A percentile compares a stretch with the other conserved stretches of the same genome.
phyloP scores from a whole-genome alignment of 2,888 invertebrate genomes.

The Aspidiotus destructor region DNA sequence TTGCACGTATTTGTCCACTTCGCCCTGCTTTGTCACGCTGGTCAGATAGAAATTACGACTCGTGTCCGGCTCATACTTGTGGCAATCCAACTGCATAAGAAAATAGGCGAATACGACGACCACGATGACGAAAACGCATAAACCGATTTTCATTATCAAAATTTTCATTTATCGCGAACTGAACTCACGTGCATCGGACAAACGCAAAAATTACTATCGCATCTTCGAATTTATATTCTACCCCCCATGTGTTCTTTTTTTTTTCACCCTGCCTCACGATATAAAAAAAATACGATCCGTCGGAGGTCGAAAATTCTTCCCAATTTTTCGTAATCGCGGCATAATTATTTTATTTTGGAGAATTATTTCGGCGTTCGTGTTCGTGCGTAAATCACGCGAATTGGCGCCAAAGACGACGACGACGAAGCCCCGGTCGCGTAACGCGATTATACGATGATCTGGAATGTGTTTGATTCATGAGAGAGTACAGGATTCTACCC shows the following conservation, averaged over 20 bases:
- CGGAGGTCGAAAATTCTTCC: too few relatives aligned
- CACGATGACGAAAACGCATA: constrained; percentile 1
- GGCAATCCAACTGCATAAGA: constrained; percentile 9
- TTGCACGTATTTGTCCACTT: constrained; percentile 18
- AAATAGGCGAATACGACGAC: constrained; percentile 6
- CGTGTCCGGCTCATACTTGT: constrained; percentile 5
- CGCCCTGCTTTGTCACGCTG: constrained; percentile 17
- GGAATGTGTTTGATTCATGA: constrained; percentile 20
- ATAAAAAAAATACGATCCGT: too few relatives aligned
- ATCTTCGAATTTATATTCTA: too few relatives aligned
- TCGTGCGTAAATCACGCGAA: background rate
- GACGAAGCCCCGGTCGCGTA: background rate
- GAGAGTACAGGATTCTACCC: constrained; percentile 14
- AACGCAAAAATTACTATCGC: too few relatives aligned
- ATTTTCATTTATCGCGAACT: background rate
- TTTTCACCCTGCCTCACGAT: background rate
- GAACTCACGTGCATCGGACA: background rate
- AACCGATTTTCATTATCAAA: constrained; percentile 23
- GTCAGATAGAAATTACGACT: constrained; percentile 19
- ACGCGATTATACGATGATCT: constrained; percentile 1
- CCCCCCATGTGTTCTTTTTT: background rate
- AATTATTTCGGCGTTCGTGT: background rate
- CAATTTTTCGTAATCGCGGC: too few relatives aligned
- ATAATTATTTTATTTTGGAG: background rate
- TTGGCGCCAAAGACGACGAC: constrained; percentile 9